Percentiles rank a stretch among this genome's conserved stretches.
phyloP scores from a whole-genome alignment of 2,888 invertebrate genomes.

The Sinelater perroti region DNA sequence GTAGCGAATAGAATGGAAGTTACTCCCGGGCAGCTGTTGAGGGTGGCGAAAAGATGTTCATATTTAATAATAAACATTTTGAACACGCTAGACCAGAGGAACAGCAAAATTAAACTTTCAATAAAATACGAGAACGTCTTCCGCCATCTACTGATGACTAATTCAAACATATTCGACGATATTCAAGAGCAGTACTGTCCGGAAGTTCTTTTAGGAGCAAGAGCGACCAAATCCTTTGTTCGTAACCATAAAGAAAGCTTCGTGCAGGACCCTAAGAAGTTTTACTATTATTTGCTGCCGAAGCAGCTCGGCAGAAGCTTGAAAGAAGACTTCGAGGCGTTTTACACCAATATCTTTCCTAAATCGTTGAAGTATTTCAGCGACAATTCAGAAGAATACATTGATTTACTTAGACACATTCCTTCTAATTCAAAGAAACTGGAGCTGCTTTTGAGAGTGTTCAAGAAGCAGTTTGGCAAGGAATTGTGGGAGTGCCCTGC shows the following conservation, averaged over 20 bases:
- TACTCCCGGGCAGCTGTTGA: conserved; percentile 19
- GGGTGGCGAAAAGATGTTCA: conserved; percentile 26
- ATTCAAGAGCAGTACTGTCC: conserved; percentile 20
- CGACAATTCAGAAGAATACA: not conserved
- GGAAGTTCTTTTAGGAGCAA: conserved; percentile 21
- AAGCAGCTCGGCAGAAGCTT: conserved; percentile 18
- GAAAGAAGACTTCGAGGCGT: conserved; percentile 16
- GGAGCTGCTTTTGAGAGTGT: not conserved
- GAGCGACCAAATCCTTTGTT: conserved; percentile 29
- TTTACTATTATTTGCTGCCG: conserved; percentile 9
- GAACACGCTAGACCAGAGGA: conserved; percentile 1
- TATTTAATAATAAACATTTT: conserved; percentile 23
- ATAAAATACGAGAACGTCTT: conserved; percentile 16
- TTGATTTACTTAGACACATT: not conserved
- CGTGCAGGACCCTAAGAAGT: conserved; percentile 12
- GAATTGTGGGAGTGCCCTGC: conserved; percentile 17
- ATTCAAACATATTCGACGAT: conserved; percentile 27
- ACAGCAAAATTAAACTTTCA: not conserved
- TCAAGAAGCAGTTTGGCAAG: conserved; percentile 5
- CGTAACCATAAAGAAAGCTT: conserved; percentile 19
- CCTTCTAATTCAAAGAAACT: not conserved
- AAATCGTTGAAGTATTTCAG: conserved; percentile 10
- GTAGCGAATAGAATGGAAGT: conserved; percentile 25
- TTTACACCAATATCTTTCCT: conserved; percentile 25
- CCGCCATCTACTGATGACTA: conserved; percentile 5